Evolutionary conservation across 2,113 vertebrate species (phyloP).

Genomic region (Sander lucioperca): DNA sequence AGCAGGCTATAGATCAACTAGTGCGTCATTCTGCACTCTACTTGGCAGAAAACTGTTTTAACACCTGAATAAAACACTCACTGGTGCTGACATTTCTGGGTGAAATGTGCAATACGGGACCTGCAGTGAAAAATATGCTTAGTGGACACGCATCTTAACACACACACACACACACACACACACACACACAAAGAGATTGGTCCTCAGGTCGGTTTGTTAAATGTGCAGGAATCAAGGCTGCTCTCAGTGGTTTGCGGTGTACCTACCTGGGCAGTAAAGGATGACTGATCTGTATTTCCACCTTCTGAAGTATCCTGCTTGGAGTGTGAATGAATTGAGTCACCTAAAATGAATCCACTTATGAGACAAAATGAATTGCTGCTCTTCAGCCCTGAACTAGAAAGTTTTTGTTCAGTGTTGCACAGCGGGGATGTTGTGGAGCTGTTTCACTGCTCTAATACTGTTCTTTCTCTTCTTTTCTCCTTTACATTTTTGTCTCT

Average conservation of each 20-base stretch:
- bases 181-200: fast-evolving
- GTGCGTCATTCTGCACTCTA: not conserved
- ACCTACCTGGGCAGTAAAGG: not conserved
- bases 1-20: not conserved
- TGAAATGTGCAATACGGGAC: not conserved
- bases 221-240: not conserved
- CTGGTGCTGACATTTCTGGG: not conserved
- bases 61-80: not conserved
- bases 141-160: not conserved
- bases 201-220: not conserved
- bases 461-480: constrained; percentile 43
- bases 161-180: not conserved
- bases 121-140: not conserved
- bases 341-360: constrained; percentile 19
- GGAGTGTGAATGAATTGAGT: not conserved
- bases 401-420: constrained; percentile 31
- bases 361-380: constrained; percentile 1
- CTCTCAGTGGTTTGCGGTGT: not conserved
- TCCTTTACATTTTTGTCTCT: not conserved
- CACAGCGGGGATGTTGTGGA: constrained; percentile 23
- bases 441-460: constrained; percentile 43
- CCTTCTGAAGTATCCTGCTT: not conserved
- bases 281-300: not conserved
- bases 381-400: not conserved
- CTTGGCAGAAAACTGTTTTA: not conserved